Evolutionary conservation across 2,113 vertebrate genomes (phyloP), one percentile per base, ranked within the genome.

Genomic region (Tragelaphus scriptus): DNA sequence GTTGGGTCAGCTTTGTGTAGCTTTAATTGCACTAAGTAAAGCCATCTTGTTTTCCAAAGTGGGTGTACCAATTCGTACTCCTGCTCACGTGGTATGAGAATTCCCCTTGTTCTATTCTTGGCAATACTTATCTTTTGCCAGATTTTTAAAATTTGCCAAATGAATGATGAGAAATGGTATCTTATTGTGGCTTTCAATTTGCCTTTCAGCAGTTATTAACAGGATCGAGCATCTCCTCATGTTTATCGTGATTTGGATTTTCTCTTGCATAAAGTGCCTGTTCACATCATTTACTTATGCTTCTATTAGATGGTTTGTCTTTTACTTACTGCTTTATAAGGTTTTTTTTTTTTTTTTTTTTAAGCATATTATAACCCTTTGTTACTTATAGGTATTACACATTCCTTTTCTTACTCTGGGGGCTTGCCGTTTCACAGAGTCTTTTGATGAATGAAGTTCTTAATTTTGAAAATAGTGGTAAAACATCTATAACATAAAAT

Each of bases 21-120:
- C 88, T 61, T 36, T 30, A 61, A 12, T 23, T 63, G 53, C 59
- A 6, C 47, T 3, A 30, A 36, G 53, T 28, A 21, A 85, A 68
- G 14, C 49, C 36, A 8, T 10, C 7, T 32, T 5, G 2, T 6
- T 85, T 47, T 84, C 58, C 44, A 30, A 30, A 68, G 61, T 21
- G 4, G 3, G 23, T 6, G 4, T n/a, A 5, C 7, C 51, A 25
- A 0, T 51, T 47, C 21, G 1, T 28, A 68, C 2, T 2, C 68
- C 44, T 65, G 16, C 61, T 44, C 23, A 26, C 0, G 6, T 10
- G 12, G 11, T 36, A 6, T 56, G 81, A 55, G 25, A 49, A 58
- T 36, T 40, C 32, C 65, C 58, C 7, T 55, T 19, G 5, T 61
- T 90, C 80, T 36, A 0, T 44, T n/a, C 19, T 56, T 0, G 36